Conservation (phyloP, 2,113 vertebrate genomes). For the Mirounga angustirostris region DNA sequence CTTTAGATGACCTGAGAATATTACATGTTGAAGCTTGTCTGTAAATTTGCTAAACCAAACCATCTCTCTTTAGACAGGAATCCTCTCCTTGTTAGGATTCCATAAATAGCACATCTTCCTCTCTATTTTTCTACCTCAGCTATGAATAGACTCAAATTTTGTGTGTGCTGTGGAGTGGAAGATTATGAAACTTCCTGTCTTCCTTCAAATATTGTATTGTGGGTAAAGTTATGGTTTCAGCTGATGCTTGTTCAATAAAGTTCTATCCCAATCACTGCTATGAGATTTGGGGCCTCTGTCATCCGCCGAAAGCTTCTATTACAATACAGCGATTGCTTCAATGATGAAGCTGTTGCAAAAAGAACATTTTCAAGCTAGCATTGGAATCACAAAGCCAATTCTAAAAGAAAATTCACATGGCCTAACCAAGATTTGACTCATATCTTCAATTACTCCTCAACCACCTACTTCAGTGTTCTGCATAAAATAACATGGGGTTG, state of each 20-base stretch:
- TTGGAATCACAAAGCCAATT: background rate
- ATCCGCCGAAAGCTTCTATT: background rate
- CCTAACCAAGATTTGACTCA: background rate
- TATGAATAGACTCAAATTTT: conserved; percentile 46
- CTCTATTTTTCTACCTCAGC: conserved; percentile 8
- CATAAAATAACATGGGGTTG: background rate
- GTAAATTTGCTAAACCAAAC: conserved; percentile 5
- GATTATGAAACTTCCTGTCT: conserved; percentile 47
- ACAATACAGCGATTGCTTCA: background rate
- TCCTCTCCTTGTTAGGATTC: conserved; percentile 4
- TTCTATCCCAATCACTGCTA: conserved; percentile 1
- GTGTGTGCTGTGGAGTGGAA: background rate
- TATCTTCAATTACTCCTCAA: background rate
- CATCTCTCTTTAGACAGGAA: background rate
- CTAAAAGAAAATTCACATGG: background rate
- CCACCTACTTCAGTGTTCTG: background rate
- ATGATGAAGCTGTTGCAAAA: background rate
- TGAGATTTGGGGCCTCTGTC: background rate
- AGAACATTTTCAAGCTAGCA: background rate
- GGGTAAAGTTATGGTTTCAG: conserved; percentile 3
- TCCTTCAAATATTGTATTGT: conserved; percentile 35
- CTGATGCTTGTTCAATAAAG: conserved; percentile 2
- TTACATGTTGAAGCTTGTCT: background rate
- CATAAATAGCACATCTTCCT: background rate
- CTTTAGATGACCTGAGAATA: background rate